Percentiles rank a stretch among this genome's conserved stretches.
Evolutionary conservation across 2,113 vertebrate genomes (phyloP).

Genomic region (Eretmochelys imbricata): DNA sequence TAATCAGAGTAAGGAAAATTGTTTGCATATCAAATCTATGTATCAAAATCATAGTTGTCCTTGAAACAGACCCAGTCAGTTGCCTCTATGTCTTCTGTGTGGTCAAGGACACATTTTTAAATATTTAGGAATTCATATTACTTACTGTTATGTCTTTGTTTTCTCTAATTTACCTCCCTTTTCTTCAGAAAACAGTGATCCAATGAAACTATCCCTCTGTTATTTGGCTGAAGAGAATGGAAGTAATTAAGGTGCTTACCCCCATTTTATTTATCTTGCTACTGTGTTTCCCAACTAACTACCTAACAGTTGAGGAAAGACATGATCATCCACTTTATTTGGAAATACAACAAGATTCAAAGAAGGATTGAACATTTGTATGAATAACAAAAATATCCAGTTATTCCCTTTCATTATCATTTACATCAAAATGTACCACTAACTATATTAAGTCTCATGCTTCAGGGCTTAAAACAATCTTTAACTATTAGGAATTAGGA

Average conservation of each 20-base stretch:
- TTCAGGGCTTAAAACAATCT: neutral
- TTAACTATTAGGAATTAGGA: neutral
- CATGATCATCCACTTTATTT: neutral
- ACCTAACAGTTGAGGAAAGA: neutral
- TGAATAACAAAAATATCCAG: neutral
- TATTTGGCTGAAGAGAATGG: neutral
- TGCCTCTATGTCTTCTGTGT: neutral
- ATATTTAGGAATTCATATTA: neutral
- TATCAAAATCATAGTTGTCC: neutral
- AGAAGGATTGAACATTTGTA: neutral
- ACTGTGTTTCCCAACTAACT: neutral
- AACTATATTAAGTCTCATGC: neutral
- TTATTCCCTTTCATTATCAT: no score
- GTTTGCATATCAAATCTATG: neutral
- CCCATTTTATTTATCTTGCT: neutral
- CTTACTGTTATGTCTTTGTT: neutral
- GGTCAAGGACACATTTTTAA: neutral
- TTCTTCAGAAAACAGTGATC: neutral
- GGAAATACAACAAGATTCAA: neutral
- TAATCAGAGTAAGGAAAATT: neutral
- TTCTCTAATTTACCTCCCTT: neutral
- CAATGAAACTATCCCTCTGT: neutral
- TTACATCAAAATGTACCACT: no score
- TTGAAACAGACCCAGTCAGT: neutral
- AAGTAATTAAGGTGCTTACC: neutral